A percentile compares a stretch with the other conserved stretches of the same genome.
Conservation (phyloP, 1,140 invertebrate species). For the Dendrolimus punctatus region DNA sequence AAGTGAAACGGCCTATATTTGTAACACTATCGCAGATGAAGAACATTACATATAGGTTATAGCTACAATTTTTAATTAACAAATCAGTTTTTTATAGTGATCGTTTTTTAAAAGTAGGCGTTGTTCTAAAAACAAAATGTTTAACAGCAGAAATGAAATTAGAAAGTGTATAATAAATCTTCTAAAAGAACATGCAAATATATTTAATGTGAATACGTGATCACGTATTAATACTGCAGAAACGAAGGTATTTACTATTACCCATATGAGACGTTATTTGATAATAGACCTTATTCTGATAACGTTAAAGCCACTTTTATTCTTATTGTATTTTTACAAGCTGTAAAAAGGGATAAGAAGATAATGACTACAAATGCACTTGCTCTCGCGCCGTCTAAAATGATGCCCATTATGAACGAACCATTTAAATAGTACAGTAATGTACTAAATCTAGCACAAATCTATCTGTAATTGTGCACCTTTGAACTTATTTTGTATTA, state of each 20-base stretch:
- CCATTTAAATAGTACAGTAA: constrained; percentile 33
- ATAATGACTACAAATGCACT: constrained; percentile 50
- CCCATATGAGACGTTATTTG: neutral
- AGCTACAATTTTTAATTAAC: no score
- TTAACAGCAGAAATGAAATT: constrained; percentile 13
- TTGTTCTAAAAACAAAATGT: no score
- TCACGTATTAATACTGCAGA: constrained; percentile 16
- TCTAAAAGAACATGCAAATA: constrained; percentile 45
- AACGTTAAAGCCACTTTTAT: neutral
- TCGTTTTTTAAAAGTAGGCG: no score
- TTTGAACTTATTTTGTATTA: constrained; percentile 42
- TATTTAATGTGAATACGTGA: constrained; percentile 26
- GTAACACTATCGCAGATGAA: no score
- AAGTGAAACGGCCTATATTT: no score
- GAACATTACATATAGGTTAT: no score
- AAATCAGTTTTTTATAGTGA: no score
- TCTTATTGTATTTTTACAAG: constrained; percentile 8
- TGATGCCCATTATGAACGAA: constrained; percentile 57
- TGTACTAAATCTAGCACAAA: constrained; percentile 34
- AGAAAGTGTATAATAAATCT: constrained; percentile 41
- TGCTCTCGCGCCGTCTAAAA: constrained; percentile 40
- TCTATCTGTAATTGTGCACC: constrained; percentile 42
- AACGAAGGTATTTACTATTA: neutral
- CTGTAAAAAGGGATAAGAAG: constrained; percentile 29
- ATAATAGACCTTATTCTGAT: neutral